Conservation (phyloP, 2,113 vertebrate species). For the Nettapus auritus region DNA sequence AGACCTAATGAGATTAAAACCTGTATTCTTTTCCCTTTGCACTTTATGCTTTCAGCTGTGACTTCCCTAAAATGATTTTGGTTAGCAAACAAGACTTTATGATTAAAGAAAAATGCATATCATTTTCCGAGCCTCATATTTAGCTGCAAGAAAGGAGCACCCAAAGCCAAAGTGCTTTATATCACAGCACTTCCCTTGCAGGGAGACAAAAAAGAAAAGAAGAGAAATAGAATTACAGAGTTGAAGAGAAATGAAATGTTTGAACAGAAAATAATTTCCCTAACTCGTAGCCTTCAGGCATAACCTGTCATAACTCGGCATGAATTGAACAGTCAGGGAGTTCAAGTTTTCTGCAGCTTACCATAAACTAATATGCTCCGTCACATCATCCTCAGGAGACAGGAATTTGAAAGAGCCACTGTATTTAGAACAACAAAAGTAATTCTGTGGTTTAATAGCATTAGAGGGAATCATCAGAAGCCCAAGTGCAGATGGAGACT, state of each 20-base stretch:
- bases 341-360: constrained; percentile 66
- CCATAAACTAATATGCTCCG: constrained; percentile 68
- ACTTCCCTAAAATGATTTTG: constrained; percentile 33
- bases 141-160: neutral
- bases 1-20: constrained; percentile 1
- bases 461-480: constrained; percentile 4
- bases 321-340: constrained; percentile 69
- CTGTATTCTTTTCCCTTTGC: neutral
- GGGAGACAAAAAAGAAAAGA: neutral
- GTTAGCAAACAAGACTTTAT: constrained; percentile 54
- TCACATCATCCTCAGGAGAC: constrained; percentile 59
- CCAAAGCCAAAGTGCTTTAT: neutral
- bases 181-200: neutral
- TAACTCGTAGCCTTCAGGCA: constrained; percentile 69
- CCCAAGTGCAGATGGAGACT: neutral
- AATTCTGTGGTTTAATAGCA: constrained; percentile 29
- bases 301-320: constrained; percentile 70
- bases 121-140: neutral
- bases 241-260: constrained; percentile 73
- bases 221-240: constrained; percentile 57
- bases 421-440: constrained; percentile 32
- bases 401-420: constrained; percentile 42
- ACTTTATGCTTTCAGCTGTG: constrained; percentile 19
- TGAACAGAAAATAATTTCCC: constrained; percentile 78
- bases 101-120: constrained; percentile 37